Evolutionary conservation across 2,113 vertebrate genomes (phyloP).

Genomic region (Saccopteryx bilineata): DNA sequence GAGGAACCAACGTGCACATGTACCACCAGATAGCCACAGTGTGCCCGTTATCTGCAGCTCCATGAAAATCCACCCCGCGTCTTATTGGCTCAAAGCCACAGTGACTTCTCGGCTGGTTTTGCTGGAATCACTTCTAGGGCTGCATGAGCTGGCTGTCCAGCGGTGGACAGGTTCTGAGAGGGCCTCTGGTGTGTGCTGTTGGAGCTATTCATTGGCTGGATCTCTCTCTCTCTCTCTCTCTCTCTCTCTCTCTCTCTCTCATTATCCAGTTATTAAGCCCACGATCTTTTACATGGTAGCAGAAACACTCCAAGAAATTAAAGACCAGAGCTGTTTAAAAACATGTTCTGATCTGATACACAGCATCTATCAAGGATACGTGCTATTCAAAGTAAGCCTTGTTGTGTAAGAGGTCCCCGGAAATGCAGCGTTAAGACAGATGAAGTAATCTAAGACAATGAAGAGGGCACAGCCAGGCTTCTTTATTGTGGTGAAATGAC

Average conservation of each 20-base stretch:
- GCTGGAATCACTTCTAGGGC: not conserved
- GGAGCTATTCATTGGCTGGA: accelerated
- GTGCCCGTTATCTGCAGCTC: accelerated
- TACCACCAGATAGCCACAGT: accelerated
- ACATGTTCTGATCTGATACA: not conserved
- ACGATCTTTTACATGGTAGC: not conserved
- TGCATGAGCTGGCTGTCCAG: accelerated
- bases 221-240: too few species aligned
- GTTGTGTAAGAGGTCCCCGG: not conserved
- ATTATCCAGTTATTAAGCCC: not conserved
- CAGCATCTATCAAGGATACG: not conserved
- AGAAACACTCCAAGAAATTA: not conserved
- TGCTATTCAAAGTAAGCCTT: not conserved
- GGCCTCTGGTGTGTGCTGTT: accelerated
- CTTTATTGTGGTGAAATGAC: not conserved
- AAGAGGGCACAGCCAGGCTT: not conserved
- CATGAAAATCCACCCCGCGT: not conserved
- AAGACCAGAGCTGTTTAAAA: not conserved
- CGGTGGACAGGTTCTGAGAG: accelerated
- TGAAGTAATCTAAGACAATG: not conserved
- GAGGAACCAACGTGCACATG: accelerated
- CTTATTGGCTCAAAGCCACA: not conserved
- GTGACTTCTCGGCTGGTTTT: accelerated
- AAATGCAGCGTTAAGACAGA: not conserved
- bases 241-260: too few species aligned